These are phyloP conservation scores for Sander lucioperca DNA, from an alignment of 2,113 vertebrate genomes.

Conservation along the genomic window DNA sequence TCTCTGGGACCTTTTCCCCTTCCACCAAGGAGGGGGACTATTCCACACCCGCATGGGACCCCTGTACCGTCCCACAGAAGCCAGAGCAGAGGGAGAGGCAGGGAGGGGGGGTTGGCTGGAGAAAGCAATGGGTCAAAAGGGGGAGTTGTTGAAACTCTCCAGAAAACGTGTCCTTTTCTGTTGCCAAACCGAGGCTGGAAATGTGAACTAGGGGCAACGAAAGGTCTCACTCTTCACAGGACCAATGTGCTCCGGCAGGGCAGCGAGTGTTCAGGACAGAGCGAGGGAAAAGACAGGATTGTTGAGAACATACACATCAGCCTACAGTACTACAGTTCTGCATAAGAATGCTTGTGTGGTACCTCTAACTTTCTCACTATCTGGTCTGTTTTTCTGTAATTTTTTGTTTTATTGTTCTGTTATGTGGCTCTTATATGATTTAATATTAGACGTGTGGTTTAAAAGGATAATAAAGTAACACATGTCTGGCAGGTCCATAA, in stretches of 20 bases:
- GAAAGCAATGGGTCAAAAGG: slow-evolving; percentile 65
- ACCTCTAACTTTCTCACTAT: slow-evolving; percentile 21
- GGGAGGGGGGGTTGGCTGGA: slow-evolving; percentile 22
- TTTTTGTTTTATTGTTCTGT: neutral
- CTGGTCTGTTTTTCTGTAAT: neutral
- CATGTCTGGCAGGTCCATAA: neutral
- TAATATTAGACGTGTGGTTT: neutral
- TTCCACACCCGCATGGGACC: slow-evolving; percentile 64
- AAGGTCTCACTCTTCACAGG: slow-evolving; percentile 81
- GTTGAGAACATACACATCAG: slow-evolving; percentile 8
- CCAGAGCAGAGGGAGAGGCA: slow-evolving; percentile 26
- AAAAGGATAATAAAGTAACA: no score
- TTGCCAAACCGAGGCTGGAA: slow-evolving; percentile 80
- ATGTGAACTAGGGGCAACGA: slow-evolving; percentile 83
- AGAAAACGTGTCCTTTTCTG: slow-evolving; percentile 80
- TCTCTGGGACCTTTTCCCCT: slow-evolving; percentile 82
- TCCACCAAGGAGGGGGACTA: slow-evolving; percentile 55
- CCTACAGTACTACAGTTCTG: neutral
- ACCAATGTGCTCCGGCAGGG: slow-evolving; percentile 55
- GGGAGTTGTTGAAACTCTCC: slow-evolving; percentile 81
- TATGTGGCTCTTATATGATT: neutral
- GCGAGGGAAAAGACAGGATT: slow-evolving; percentile 10
- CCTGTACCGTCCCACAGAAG: slow-evolving; percentile 67
- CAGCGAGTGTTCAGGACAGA: slow-evolving; percentile 15
- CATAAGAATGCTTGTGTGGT: neutral